Evolutionary conservation across 2,888 invertebrate genomes (phyloP).

Genomic region (Meganola albula): DNA sequence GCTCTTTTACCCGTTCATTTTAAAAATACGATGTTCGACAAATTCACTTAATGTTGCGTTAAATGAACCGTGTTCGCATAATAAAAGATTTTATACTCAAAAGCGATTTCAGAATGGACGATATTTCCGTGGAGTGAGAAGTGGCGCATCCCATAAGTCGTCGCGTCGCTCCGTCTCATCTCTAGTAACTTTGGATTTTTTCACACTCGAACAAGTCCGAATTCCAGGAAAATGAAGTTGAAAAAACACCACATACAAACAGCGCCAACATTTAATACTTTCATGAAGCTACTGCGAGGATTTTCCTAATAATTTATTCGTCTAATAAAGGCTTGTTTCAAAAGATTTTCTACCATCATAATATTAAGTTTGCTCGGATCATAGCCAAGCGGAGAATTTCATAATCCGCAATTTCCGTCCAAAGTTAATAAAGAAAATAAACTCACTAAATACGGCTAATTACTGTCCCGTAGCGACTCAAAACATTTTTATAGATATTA

Average conservation of each 20-base stretch:
- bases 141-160: slow-evolving; percentile 45
- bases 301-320: slow-evolving; percentile 31
- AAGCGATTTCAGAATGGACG: slow-evolving; percentile 67
- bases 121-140: slow-evolving; percentile 59
- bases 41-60: slow-evolving; percentile 75
- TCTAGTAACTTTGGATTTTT: slow-evolving; percentile 43
- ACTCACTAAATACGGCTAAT: slow-evolving; percentile 20
- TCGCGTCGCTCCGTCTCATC: slow-evolving; percentile 45
- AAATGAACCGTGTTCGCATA: slow-evolving; percentile 74
- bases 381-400: slow-evolving; percentile 8
- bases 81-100: slow-evolving; percentile 74
- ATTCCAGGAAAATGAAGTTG: slow-evolving; percentile 39
- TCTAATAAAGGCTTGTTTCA: slow-evolving; percentile 18
- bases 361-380: slow-evolving; percentile 13
- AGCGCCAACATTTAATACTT: slow-evolving; percentile 37
- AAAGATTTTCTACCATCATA: slow-evolving; percentile 14
- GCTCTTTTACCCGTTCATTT: slow-evolving; percentile 65
- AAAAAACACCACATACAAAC: slow-evolving; percentile 48
- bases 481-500: no score
- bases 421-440: slow-evolving; percentile 23
- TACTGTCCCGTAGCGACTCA: slow-evolving; percentile 15
- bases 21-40: slow-evolving; percentile 73
- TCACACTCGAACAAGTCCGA: slow-evolving; percentile 41
- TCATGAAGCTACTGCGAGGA: slow-evolving; percentile 30
- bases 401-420: slow-evolving; percentile 9